Base-by-base conservation (phyloP, 2,888 invertebrate genomes). In the Dryococelus australis region DNA sequence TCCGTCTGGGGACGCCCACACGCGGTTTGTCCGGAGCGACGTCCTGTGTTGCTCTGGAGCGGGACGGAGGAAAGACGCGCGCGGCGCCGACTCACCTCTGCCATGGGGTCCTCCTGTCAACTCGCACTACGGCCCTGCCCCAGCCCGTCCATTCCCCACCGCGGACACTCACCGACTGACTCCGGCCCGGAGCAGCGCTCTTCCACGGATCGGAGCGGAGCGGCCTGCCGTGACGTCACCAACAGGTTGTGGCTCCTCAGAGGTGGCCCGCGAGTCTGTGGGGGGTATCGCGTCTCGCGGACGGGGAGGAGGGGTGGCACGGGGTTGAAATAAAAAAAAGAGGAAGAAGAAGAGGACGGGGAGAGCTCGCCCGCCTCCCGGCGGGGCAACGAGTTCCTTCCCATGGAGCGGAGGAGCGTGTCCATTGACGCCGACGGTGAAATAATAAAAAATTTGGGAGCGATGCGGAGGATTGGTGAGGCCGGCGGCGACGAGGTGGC, bases 241-340 rank as follows among this genome's bases (percentile, higher is more conserved):
- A 87, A 88, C 89, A 88, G 89, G 88, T 89, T 88, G 89, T 85
- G 83, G 28, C 43, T 81, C 89, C 86, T 89, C 88, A 65, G 88
- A 89, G 89, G 89, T 89, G 89, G 89, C 89, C 89, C 86, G 43
- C 51, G 86, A 65, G 87, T 87, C 88, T 88, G 88, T 88, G 88
- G 88, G 88, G 88, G 88, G 88, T 88, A 88, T 65, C 53, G 51
- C 79, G 13, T n/a, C 47, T 26, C 65, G 28, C 79, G 51, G 87
- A n/a, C 28, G 85, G 51, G 85, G 87, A 47, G 87, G 86, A 20
- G 43, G 84, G 28, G 84, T 35, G 35, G 35, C 35, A 35, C 35
- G 35, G 87, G 47, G 51, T 80, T 26, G 85, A 86, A 27, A 87
- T 47, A 86, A 81, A 86, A 47, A 43, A 43, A n/a, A n/a, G n/a